Evolutionary conservation across 1,140 invertebrate genomes (phyloP).

Genomic region (Atta colombica): DNA sequence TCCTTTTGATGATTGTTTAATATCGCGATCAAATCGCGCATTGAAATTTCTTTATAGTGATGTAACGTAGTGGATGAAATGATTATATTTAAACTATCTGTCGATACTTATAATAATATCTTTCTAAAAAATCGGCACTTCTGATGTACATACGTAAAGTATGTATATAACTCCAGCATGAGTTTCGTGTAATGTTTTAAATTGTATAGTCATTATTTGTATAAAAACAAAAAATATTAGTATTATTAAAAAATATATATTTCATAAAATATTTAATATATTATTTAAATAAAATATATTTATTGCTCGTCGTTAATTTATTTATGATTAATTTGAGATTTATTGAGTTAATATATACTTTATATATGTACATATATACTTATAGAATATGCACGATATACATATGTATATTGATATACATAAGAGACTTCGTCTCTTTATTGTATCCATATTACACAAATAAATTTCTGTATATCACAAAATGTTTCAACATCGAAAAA

Average conservation of each 20-base stretch:
- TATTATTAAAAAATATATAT: background rate
- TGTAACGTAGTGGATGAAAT: conserved; percentile 48
- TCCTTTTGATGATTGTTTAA: background rate
- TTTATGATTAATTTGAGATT: background rate
- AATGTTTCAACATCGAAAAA: conserved; percentile 36
- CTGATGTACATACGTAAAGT: conserved; percentile 13
- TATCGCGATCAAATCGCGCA: background rate
- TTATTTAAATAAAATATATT: conserved; percentile 14
- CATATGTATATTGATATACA: background rate
- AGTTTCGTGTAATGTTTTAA: conserved; percentile 1
- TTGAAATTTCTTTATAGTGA: conserved; percentile 32
- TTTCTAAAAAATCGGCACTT: background rate
- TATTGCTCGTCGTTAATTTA: background rate
- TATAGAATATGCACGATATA: background rate
- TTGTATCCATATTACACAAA: conserved; percentile 23
- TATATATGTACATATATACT: background rate
- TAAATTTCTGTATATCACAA: conserved; percentile 28
- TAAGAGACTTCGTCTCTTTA: background rate
- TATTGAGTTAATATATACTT: conserved; percentile 15
- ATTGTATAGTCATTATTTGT: background rate
- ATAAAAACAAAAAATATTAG: conserved; percentile 25
- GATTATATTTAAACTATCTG: background rate
- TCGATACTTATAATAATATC: conserved; percentile 15
- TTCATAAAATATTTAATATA: background rate
- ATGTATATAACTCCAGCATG: background rate